Conservation (phyloP, 2,888 invertebrate species). For the Amphipyra berbera region DNA sequence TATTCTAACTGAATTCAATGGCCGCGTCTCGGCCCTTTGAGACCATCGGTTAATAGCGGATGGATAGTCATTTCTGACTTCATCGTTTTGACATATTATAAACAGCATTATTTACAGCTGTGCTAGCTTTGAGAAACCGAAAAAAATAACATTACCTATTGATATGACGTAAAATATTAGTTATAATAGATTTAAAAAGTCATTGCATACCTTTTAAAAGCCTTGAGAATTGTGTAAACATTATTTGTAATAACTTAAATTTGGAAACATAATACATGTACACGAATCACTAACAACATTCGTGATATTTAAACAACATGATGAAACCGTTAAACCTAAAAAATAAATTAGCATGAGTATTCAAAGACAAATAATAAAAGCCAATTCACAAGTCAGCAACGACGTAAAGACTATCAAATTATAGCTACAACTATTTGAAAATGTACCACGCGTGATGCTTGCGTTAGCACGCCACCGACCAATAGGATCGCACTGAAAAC, state of each 20-base stretch:
- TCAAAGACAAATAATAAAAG: slow-evolving; percentile 86
- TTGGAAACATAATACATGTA: slow-evolving; percentile 65
- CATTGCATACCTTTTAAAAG: slow-evolving; percentile 48
- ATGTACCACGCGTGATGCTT: slow-evolving; percentile 84
- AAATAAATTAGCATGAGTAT: slow-evolving; percentile 82
- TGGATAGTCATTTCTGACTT: slow-evolving; percentile 56
- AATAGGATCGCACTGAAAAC: slow-evolving; percentile 80
- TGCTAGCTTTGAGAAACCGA: slow-evolving; percentile 16
- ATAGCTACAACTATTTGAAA: slow-evolving; percentile 85
- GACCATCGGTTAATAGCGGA: slow-evolving; percentile 67
- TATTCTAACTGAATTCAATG: slow-evolving; percentile 73
- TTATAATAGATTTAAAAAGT: slow-evolving; percentile 43
- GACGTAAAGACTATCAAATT: slow-evolving; percentile 85
- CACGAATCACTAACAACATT: slow-evolving; percentile 66
- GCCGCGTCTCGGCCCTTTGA: slow-evolving; percentile 63
- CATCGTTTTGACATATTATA: slow-evolving; percentile 64
- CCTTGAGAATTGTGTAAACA: slow-evolving; percentile 64
- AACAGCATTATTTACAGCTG: slow-evolving; percentile 49
- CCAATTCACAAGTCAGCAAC: slow-evolving; percentile 82
- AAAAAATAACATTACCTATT: slow-evolving; percentile 16
- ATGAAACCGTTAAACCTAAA: slow-evolving; percentile 87
- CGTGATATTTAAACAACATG: slow-evolving; percentile 83
- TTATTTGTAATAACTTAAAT: slow-evolving; percentile 61
- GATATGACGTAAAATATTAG: slow-evolving; percentile 26
- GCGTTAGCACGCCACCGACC: slow-evolving; percentile 81